Evolutionary conservation across 2,797 vertebrate genomes (phyloP).

Genomic region (Poliocrania exsul): DNA sequence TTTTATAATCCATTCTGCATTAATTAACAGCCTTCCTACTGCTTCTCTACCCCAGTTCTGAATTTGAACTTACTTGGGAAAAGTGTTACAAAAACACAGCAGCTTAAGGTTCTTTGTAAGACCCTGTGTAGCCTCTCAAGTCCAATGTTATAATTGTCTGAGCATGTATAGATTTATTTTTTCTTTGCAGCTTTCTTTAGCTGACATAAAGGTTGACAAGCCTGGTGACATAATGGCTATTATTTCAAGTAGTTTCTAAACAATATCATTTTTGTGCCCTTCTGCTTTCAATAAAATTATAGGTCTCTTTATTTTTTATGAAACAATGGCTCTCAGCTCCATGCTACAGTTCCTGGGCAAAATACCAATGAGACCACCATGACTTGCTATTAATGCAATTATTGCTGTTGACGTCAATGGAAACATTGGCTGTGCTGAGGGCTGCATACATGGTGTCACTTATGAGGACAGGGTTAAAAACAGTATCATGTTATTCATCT

Average conservation of each 20-base stretch:
- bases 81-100: neutral
- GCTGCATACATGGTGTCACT: constrained; percentile 1
- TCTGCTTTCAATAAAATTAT: constrained; percentile 75
- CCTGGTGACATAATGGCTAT: constrained; percentile 53
- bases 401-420: constrained; percentile 46
- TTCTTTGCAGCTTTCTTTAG: constrained; percentile 17
- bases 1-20: neutral
- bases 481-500: neutral
- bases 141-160: constrained; percentile 54
- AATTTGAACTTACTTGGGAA: neutral
- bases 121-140: neutral
- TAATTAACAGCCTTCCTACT: neutral
- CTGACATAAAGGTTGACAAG: constrained; percentile 64
- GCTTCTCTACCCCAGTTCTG: neutral
- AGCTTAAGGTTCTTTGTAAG: neutral
- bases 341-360: neutral
- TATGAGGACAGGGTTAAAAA: constrained; percentile 15
- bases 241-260: constrained; percentile 72
- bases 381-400: constrained; percentile 61
- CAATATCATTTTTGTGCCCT: constrained; percentile 68
- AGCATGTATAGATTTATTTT: constrained; percentile 23
- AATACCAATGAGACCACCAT: constrained; percentile 8
- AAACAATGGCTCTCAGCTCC: constrained; percentile 57
- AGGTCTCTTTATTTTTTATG: constrained; percentile 68
- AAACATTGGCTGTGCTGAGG: neutral